A percentile compares a stretch with the other conserved stretches of the same genome.
phyloP scores from a whole-genome alignment of 2,113 vertebrate genomes.

The Perca schrenkii region DNA sequence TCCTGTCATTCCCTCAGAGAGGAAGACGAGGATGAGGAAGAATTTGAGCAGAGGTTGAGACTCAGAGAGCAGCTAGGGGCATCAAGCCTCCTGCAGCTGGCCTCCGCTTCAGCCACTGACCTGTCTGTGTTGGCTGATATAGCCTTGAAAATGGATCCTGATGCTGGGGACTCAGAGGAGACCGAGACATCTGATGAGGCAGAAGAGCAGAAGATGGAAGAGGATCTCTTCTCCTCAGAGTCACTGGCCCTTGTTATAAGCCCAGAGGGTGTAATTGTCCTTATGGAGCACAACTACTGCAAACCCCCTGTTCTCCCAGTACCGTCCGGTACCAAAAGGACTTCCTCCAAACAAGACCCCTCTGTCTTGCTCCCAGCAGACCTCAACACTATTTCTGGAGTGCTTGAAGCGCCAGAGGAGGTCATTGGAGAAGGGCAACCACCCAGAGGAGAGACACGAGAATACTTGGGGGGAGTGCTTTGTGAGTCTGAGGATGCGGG shows the following conservation, averaged over 20 bases:
- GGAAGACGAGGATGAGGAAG: conserved; percentile 83
- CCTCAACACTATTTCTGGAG: conserved; percentile 82
- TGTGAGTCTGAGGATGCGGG: conserved; percentile 64
- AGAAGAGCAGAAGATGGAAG: conserved; percentile 85
- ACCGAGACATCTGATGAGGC: conserved; percentile 89
- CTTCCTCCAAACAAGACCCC: conserved; percentile 75
- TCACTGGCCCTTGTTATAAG: conserved; percentile 61
- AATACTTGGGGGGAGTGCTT: conserved; percentile 64
- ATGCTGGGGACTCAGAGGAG: conserved; percentile 86
- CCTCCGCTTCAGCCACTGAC: conserved; percentile 81
- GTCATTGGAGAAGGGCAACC: conserved; percentile 80
- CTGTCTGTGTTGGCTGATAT: conserved; percentile 88
- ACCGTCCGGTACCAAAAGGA: conserved; percentile 60
- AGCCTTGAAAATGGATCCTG: conserved; percentile 88
- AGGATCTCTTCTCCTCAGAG: conserved; percentile 66
- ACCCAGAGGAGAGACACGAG: conserved; percentile 66
- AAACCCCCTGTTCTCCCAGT: conserved; percentile 75
- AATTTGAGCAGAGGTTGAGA: conserved; percentile 73
- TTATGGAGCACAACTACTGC: conserved; percentile 92
- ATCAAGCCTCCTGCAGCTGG: conserved; percentile 84
- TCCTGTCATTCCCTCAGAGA: conserved; percentile 75
- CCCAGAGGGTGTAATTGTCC: conserved; percentile 78
- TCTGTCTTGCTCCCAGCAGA: conserved; percentile 80
- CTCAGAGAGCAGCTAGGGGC: conserved; percentile 84
- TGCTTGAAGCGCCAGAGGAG: conserved; percentile 87